These are phyloP conservation scores for Drosophila putrida DNA, from an alignment of 2,888 invertebrate species.

Conservation along the genomic window DNA sequence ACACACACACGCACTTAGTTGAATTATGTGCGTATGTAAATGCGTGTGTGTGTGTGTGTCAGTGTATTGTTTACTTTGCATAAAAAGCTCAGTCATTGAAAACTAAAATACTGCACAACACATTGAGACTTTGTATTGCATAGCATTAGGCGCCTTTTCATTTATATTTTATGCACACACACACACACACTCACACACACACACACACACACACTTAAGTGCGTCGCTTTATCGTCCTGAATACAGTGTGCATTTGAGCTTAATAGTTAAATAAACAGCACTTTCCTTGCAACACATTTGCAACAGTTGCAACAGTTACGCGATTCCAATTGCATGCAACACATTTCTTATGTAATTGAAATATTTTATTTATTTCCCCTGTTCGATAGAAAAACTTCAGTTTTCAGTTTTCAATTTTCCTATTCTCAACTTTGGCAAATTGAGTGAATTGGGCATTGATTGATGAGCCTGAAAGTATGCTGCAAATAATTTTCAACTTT, in stretches of 20 bases:
- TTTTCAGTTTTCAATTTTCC: no score
- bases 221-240: conserved; percentile 45
- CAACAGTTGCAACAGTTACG: conserved; percentile 43
- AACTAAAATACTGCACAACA: conserved; percentile 80
- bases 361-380: conserved; percentile 44
- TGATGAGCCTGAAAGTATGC: conserved; percentile 49
- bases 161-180: conserved; percentile 77
- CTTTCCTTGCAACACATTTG: conserved; percentile 57
- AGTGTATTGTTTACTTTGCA: conserved; percentile 72
- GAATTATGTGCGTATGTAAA: conserved; percentile 37
- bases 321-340: conserved; percentile 24
- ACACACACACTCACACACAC: conserved; percentile 14
- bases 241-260: conserved; percentile 70
- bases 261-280: conserved; percentile 79
- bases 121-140: conserved; percentile 75
- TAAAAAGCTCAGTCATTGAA: conserved; percentile 80
- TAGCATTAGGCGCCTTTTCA: conserved; percentile 75
- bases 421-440: conserved; percentile 8
- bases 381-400: conserved; percentile 17
- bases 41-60: conserved; percentile 24
- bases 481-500: neutral
- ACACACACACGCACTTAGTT: conserved; percentile 33
- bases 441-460: conserved; percentile 10
- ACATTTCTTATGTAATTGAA: conserved; percentile 51
- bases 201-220: conserved; percentile 5